These are phyloP conservation scores for Cosmia pyralina DNA, from an alignment of 2,888 invertebrate species.

Conservation along the genomic window DNA sequence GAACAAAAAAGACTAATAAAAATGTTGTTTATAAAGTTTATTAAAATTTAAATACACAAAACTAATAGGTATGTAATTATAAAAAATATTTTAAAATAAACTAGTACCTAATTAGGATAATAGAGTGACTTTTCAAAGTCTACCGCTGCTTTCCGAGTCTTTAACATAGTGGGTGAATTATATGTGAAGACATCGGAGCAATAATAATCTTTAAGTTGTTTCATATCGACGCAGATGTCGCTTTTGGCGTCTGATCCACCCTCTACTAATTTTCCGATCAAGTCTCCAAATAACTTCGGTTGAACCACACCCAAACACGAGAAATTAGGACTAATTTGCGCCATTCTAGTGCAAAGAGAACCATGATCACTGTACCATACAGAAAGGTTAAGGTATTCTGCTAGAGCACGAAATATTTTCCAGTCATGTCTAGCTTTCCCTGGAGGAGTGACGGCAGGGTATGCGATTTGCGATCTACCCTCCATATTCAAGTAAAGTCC, in stretches of 20 bases:
- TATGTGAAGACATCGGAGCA: slow-evolving; percentile 82
- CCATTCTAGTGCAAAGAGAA: slow-evolving; percentile 75
- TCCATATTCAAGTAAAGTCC: slow-evolving; percentile 99
- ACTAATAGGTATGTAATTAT: neutral
- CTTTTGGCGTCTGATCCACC: neutral
- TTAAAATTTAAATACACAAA: slow-evolving; percentile 29
- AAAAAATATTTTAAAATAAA: slow-evolving; percentile 18
- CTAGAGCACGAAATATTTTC: slow-evolving; percentile 95
- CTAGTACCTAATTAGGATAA: slow-evolving; percentile 57
- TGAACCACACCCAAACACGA: slow-evolving; percentile 74
- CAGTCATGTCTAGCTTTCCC: slow-evolving; percentile 98
- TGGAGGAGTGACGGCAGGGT: slow-evolving; percentile 96
- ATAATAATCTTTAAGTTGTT: slow-evolving; percentile 79
- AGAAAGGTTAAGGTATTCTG: slow-evolving; percentile 77
- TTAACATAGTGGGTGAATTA: slow-evolving; percentile 84
- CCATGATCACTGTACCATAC: slow-evolving; percentile 76
- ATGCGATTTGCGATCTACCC: slow-evolving; percentile 97
- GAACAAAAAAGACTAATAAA: neutral
- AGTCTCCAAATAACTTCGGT: slow-evolving; percentile 72
- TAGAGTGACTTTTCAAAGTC: slow-evolving; percentile 70
- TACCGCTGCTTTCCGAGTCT: slow-evolving; percentile 76
- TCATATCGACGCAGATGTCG: slow-evolving; percentile 76
- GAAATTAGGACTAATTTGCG: slow-evolving; percentile 83
- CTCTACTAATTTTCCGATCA: slow-evolving; percentile 64
- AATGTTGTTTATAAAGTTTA: slow-evolving; percentile 19